Conservation (phyloP, 1,140 invertebrate species). For the Popillia japonica region DNA sequence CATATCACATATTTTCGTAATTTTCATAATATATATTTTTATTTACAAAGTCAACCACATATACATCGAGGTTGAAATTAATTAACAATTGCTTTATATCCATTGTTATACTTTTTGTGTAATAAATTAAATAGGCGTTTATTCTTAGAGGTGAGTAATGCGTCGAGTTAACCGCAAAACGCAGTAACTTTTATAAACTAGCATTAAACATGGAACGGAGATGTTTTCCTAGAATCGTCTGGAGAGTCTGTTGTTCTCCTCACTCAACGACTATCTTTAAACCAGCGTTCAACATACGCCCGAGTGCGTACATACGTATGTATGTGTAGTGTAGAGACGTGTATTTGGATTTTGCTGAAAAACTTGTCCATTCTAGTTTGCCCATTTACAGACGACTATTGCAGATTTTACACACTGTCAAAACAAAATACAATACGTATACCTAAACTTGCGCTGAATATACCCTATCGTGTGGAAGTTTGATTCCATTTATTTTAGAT, state of each 20-base stretch:
- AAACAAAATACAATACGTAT: background rate
- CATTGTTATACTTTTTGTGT: background rate
- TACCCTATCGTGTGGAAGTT: background rate
- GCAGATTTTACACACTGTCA: background rate
- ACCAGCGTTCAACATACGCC: background rate
- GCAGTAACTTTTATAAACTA: constrained; percentile 21
- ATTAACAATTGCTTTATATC: background rate
- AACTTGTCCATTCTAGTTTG: constrained; percentile 32
- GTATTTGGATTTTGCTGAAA: constrained; percentile 27
- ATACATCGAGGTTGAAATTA: background rate
- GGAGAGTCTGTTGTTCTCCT: background rate
- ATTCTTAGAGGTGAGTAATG: constrained; percentile 29
- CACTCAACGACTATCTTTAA: constrained; percentile 7
- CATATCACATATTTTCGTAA: too few relatives aligned
- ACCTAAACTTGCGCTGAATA: background rate
- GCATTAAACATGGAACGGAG: constrained; percentile 10
- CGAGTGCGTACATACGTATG: background rate
- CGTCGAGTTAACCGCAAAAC: constrained; percentile 7
- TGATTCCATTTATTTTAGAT: too few relatives aligned
- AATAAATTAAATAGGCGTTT: constrained; percentile 16
- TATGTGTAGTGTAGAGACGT: constrained; percentile 1
- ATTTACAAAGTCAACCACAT: too few relatives aligned
- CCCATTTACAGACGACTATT: constrained; percentile 12
- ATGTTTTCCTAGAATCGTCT: constrained; percentile 21
- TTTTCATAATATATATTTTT: too few relatives aligned